These are phyloP conservation scores for Corythornis cristatus DNA, from an alignment of 2,113 vertebrate genomes.

Conservation along the genomic window DNA sequence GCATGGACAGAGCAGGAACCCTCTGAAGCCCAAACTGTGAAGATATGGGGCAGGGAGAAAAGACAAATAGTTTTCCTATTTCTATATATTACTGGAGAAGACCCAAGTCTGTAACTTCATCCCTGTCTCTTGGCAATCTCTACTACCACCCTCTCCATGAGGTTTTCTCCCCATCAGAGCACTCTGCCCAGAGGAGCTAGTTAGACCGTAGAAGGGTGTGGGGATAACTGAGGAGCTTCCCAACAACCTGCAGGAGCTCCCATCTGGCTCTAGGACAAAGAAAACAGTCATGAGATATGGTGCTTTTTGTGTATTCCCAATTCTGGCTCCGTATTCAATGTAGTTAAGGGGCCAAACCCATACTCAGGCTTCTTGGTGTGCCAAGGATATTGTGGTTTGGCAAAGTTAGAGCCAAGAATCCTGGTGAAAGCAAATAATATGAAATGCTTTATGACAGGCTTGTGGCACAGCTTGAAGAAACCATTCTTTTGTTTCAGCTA, in stretches of 20 bases:
- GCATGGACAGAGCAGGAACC: neutral
- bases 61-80: neutral
- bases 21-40: neutral
- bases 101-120: neutral
- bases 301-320: neutral
- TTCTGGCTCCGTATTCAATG: neutral
- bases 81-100: neutral
- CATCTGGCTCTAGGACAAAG: neutral
- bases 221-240: neutral
- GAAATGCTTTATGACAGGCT: neutral
- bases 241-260: neutral
- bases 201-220: neutral
- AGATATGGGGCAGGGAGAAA: neutral
- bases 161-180: neutral
- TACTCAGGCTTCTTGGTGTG: fast-evolving
- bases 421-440: neutral
- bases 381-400: neutral
- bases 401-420: neutral
- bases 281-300: neutral
- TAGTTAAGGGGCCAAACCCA: neutral
- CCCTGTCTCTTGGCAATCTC: neutral
- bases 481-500: neutral
- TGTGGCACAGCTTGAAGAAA: neutral
- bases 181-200: neutral
- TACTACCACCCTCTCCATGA: fast-evolving